These are phyloP conservation scores for Drosophila mimica DNA, from an alignment of 2,888 invertebrate species.

Conservation along the genomic window DNA sequence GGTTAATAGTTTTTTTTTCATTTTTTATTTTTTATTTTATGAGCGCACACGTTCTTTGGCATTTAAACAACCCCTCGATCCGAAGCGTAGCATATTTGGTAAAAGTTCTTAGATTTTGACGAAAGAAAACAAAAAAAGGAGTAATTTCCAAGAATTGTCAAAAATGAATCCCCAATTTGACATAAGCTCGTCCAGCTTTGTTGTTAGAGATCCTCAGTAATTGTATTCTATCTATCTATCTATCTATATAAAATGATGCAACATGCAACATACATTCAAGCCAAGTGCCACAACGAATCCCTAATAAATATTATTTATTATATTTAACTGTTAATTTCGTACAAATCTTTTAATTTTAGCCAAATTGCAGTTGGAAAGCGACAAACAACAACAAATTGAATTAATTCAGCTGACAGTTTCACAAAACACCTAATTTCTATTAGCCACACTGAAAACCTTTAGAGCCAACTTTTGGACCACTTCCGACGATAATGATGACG, in stretches of 20 bases:
- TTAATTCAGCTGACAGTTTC: constrained; percentile 18
- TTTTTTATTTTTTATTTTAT: constrained; percentile 3
- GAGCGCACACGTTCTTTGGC: constrained; percentile 18
- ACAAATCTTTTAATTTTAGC: background rate
- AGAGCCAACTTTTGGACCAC: constrained; percentile 6
- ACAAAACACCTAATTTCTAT: constrained; percentile 13
- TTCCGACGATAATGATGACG: constrained; percentile 7
- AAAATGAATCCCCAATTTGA: background rate
- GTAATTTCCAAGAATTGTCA: background rate
- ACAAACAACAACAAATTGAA: background rate
- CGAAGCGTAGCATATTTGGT: constrained; percentile 7
- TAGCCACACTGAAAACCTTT: constrained; percentile 14
- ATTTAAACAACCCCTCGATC: constrained; percentile 26
- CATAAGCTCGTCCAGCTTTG: background rate
- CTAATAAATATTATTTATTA: background rate
- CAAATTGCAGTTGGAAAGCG: constrained; percentile 16
- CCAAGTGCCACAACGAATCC: background rate
- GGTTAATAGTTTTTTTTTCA: constrained; percentile 34
- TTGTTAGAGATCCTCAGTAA: background rate
- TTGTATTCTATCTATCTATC: background rate
- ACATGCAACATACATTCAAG: background rate
- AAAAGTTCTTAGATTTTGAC: background rate
- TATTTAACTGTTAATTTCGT: background rate
- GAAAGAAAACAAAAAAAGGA: background rate
- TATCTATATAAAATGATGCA: background rate